These are phyloP conservation scores for Trypoxylus dichotomus DNA, from an alignment of 1,140 invertebrate genomes.

Conservation along the genomic window DNA sequence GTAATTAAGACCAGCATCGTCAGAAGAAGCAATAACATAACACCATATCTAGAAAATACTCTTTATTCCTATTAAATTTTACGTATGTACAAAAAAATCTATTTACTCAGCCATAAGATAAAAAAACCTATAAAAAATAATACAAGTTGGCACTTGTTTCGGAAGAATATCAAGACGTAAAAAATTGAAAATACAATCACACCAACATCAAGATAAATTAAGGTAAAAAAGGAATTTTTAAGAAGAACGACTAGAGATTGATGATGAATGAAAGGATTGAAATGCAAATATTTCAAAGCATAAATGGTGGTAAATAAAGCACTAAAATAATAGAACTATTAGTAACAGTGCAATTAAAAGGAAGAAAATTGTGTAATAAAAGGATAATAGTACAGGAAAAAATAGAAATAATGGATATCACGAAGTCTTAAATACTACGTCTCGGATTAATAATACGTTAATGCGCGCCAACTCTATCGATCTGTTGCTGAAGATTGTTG, in stretches of 20 bases:
- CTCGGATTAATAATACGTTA: slow-evolving; percentile 45
- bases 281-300: background rate
- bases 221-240: slow-evolving; percentile 11
- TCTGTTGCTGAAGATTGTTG: slow-evolving; percentile 78
- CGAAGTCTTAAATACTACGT: slow-evolving; percentile 26
- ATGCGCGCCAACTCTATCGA: slow-evolving; percentile 75
- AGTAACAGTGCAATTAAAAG: background rate
- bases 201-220: no score
- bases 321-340: background rate
- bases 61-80: background rate
- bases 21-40: background rate
- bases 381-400: background rate
- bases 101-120: background rate
- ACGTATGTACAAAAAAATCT: background rate
- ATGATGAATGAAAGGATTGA: background rate
- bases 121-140: slow-evolving; percentile 5
- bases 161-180: slow-evolving; percentile 45
- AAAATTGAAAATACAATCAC: slow-evolving; percentile 24
- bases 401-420: slow-evolving; percentile 11
- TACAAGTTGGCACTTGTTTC: slow-evolving; percentile 42
- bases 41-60: slow-evolving; percentile 3
- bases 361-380: background rate
- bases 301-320: background rate
- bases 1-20: background rate
- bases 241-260: slow-evolving; percentile 8